Conservation (phyloP, 2,888 invertebrate species). For the Trichogramma dendrolimi region DNA sequence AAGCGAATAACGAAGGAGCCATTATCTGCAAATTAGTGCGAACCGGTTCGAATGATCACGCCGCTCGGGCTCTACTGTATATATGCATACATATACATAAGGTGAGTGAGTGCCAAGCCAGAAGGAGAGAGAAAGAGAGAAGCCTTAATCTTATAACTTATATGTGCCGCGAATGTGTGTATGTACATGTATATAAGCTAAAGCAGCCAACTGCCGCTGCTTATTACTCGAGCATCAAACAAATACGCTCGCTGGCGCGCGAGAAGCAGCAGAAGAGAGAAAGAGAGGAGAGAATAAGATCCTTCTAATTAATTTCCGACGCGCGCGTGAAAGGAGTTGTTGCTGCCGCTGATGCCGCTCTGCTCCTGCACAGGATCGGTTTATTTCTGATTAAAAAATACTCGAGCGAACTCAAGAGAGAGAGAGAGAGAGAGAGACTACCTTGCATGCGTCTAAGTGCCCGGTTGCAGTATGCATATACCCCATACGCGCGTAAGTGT, state of each 20-base stretch:
- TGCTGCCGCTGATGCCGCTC: background rate
- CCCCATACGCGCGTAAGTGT: constrained; percentile 2
- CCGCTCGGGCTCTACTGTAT: background rate
- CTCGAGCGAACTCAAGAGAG: constrained; percentile 11
- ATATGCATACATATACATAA: background rate
- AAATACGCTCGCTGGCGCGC: constrained; percentile 16
- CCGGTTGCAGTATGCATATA: background rate
- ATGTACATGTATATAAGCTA: no score
- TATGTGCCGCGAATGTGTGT: no score
- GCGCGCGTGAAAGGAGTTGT: constrained; percentile 10
- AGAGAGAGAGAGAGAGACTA: constrained; percentile 1
- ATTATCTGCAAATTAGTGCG: constrained; percentile 31
- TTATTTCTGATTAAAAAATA: constrained; percentile 6
- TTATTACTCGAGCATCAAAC: constrained; percentile 28
- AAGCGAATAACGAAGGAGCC: constrained; percentile 20
- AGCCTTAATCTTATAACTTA: constrained; percentile 18
- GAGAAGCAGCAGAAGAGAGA: background rate
- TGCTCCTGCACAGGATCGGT: constrained; percentile 8
- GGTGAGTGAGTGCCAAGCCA: no score
- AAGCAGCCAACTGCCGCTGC: constrained; percentile 5
- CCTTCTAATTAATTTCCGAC: constrained; percentile 30
- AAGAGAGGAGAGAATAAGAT: background rate
- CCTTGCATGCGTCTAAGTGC: background rate
- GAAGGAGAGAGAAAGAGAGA: constrained; percentile 14
- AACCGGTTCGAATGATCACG: constrained; percentile 31